phyloP scores from a whole-genome alignment of 2,888 invertebrate species.

The Papilio elwesi region DNA sequence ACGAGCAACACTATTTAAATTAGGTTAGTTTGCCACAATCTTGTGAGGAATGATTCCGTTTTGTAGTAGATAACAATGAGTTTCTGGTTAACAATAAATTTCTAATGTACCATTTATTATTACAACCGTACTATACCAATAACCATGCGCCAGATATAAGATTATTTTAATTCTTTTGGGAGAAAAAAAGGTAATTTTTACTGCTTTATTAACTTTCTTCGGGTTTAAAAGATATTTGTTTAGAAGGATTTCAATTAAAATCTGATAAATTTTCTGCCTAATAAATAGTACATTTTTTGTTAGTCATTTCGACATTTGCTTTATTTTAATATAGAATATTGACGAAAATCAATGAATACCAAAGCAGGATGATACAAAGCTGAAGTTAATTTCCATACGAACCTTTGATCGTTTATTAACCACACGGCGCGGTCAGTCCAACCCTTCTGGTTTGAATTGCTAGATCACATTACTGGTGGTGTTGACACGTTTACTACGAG shows the following conservation, averaged over 20 bases:
- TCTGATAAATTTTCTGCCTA: too few relatives aligned
- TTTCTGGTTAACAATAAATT: neutral
- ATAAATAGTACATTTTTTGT: too few relatives aligned
- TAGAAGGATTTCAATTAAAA: too few relatives aligned
- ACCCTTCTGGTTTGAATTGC: constrained; percentile 68
- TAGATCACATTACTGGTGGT: constrained; percentile 72
- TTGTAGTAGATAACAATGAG: constrained; percentile 12
- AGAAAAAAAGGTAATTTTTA: too few relatives aligned
- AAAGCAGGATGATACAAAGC: constrained; percentile 46
- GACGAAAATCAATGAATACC: neutral
- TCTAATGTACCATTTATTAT: neutral
- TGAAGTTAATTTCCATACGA: constrained; percentile 47
- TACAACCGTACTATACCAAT: neutral
- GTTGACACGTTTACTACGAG: constrained; percentile 67
- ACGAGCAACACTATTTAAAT: constrained; percentile 65
- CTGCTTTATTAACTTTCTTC: too few relatives aligned
- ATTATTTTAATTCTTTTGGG: neutral
- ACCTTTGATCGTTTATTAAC: constrained; percentile 56
- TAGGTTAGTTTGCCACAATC: constrained; percentile 74
- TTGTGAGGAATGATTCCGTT: constrained; percentile 51
- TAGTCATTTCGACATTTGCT: too few relatives aligned
- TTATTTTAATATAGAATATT: neutral
- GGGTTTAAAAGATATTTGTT: too few relatives aligned
- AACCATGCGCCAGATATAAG: neutral
- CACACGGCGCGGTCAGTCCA: constrained; percentile 67